phyloP scores from a whole-genome alignment of 1,140 invertebrate genomes.

The Semibalanus balanoides region DNA sequence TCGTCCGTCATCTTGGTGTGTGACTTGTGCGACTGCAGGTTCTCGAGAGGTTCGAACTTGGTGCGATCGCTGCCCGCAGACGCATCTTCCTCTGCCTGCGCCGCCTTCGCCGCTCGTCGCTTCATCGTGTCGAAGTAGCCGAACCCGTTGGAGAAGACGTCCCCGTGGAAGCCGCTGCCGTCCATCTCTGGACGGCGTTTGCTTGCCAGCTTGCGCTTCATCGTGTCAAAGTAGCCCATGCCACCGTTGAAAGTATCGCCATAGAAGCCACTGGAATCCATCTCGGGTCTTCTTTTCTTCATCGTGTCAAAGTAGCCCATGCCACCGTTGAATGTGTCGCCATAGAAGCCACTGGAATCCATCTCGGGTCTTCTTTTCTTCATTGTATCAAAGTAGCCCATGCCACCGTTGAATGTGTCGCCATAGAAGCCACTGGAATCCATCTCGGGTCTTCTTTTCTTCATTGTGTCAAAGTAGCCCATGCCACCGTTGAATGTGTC shows the following conservation, averaged over 20 bases:
- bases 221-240: slow-evolving; percentile 36
- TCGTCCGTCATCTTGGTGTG: too few species aligned
- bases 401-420: slow-evolving; percentile 35
- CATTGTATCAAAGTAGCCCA: slow-evolving; percentile 31
- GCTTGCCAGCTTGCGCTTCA: slow-evolving; percentile 24
- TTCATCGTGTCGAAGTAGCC: slow-evolving; percentile 36
- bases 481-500: slow-evolving; percentile 31
- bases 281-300: slow-evolving; percentile 24
- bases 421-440: slow-evolving; percentile 31
- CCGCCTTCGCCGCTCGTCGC: slow-evolving; percentile 17
- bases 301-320: slow-evolving; percentile 37
- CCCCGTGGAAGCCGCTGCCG: slow-evolving; percentile 31
- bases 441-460: slow-evolving; percentile 32
- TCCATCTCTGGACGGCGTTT: too few species aligned
- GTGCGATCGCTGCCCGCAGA: too few species aligned
- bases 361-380: slow-evolving; percentile 30
- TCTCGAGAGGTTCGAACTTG: too few species aligned
- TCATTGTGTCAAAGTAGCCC: slow-evolving; percentile 32
- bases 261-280: slow-evolving; percentile 29
- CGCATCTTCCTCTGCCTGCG: too few species aligned
- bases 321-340: slow-evolving; percentile 33
- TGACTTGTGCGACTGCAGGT: too few species aligned
- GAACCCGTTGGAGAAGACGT: slow-evolving; percentile 35
- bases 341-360: slow-evolving; percentile 33
- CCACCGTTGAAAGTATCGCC: slow-evolving; percentile 35